phyloP scores from a whole-genome alignment of 23 tunicate genomes.

The Clavelina lepadiformis region DNA sequence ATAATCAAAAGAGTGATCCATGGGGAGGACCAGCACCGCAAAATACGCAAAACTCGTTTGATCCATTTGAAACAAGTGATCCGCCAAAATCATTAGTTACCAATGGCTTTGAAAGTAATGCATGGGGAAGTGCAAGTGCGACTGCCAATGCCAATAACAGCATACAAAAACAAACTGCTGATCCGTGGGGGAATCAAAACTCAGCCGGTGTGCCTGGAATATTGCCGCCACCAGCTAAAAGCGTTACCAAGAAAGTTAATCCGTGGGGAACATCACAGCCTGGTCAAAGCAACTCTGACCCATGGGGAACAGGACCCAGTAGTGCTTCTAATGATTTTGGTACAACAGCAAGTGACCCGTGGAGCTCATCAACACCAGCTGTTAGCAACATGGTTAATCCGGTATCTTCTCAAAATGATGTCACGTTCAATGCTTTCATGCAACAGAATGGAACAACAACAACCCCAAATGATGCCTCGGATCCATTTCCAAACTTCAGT shows the following conservation, averaged over 20 bases:
- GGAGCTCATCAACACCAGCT: neutral
- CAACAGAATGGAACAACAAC: neutral
- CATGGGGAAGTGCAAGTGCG: slow-evolving; percentile 17
- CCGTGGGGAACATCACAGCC: neutral
- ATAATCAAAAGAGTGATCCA: slow-evolving; percentile 24
- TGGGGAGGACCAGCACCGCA: slow-evolving; percentile 43
- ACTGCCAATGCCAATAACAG: neutral
- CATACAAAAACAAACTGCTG: no score
- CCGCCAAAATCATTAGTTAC: neutral
- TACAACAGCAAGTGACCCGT: neutral
- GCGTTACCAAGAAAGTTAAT: slow-evolving; percentile 1
- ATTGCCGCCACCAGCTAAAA: slow-evolving; percentile 18
- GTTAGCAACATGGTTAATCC: neutral
- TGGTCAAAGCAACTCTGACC: no score
- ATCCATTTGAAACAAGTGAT: slow-evolving; percentile 13
- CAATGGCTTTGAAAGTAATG: slow-evolving; percentile 20
- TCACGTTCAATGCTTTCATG: slow-evolving; percentile 13
- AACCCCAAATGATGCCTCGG: slow-evolving; percentile 1
- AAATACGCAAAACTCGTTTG: slow-evolving; percentile 8
- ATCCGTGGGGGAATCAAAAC: neutral
- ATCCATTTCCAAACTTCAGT: slow-evolving; percentile 58
- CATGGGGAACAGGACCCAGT: neutral
- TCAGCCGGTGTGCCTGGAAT: neutral
- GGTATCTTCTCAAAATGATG: neutral
- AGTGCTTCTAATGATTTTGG: no score